Evolutionary conservation across 2,888 invertebrate species (phyloP).

Genomic region (Phrixothrix hirtus): DNA sequence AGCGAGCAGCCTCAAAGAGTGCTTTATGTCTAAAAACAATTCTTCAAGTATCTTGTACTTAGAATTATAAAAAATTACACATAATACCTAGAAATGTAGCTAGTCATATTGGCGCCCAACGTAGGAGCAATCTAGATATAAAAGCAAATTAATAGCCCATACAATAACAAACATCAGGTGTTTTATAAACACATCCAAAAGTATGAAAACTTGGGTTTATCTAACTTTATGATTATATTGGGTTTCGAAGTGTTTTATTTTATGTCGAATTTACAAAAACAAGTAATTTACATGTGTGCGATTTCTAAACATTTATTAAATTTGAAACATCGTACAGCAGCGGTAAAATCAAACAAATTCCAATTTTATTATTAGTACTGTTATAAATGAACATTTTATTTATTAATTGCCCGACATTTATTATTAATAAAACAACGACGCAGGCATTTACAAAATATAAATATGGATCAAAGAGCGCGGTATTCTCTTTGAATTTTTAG

Average conservation of each 20-base stretch:
- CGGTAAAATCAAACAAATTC: background rate
- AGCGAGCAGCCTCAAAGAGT: no score
- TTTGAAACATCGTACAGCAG: background rate
- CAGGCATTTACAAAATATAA: background rate
- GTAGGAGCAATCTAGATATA: no score
- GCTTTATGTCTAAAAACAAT: no score
- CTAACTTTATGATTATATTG: constrained; percentile 9
- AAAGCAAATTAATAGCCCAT: no score
- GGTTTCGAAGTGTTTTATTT: no score
- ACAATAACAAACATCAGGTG: no score
- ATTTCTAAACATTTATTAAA: background rate
- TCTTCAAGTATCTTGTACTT: no score
- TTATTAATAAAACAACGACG: background rate
- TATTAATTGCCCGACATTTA: background rate
- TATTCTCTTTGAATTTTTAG: no score
- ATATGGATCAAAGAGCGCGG: background rate
- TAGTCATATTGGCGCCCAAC: no score
- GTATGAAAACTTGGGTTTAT: constrained; percentile 30
- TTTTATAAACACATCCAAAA: constrained; percentile 33
- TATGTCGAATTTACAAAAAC: background rate
- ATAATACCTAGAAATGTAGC: no score
- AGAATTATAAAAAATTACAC: no score
- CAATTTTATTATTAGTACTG: background rate
- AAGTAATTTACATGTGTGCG: background rate
- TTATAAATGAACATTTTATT: background rate